Evolutionary conservation across 2,797 vertebrate genomes (phyloP), one percentile per base, ranked within the genome.

Genomic region (Eremophila alpestris): DNA sequence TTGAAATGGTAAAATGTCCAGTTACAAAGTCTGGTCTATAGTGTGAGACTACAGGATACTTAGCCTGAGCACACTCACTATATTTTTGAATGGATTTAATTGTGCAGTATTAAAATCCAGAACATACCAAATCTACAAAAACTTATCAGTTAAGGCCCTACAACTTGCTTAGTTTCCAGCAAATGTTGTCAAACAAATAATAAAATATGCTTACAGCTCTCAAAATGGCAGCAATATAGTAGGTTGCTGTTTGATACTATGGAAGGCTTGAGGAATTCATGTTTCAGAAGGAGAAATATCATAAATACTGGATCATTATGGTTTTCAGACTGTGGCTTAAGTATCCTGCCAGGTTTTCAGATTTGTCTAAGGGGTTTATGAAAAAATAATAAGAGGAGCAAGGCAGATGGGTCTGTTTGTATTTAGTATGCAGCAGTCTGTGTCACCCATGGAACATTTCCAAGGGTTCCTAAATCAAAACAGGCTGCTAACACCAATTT

Each of bases 401-500:
- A 95, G 83, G 18, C 78, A 83, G 63, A 90, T 83, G 34, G 82
- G 54, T 68, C 7, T n/a, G 48, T 63, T 81, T 84, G 84, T 78
- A 75, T 73, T 89, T 65, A 75, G 27, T 51, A 55, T 58, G 30
- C 73, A 78, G 46, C 46, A 78, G 38, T 76, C 62, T 93, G 1
- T 68, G 75, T 48, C 65, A 81, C 18, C 49, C 78, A 1, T 45
- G 55, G 81, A 93, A 87, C 73, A 51, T 55, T 73, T 90, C 92
- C 83, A 89, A 41, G 69, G 36, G 48, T 34, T 90, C 67, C 48
- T 67, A 79, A 94, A 95, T 92, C 58, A 83, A 82, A 89, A 65
- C 18, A 73, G 58, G 34, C 58, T 75, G 27, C 38, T 93, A 74
- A 74, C 45, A 71, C 23, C 75, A 59, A 21, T 67, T 81, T 45